phyloP scores from a whole-genome alignment of 2,888 invertebrate genomes.

The Exephanes ischioxanthus region DNA sequence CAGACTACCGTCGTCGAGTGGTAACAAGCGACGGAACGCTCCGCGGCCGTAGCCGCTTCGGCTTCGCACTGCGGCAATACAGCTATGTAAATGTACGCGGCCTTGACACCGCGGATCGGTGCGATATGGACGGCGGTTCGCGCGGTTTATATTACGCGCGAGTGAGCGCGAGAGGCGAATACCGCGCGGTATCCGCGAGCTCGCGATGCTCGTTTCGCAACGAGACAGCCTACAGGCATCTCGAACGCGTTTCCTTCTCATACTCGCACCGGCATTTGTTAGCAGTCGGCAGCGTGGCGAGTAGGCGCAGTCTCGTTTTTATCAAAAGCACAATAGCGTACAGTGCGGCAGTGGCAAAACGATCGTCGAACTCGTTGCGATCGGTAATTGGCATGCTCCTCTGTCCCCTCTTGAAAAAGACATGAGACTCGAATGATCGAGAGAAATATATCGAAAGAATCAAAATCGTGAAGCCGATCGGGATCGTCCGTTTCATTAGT shows the following conservation, averaged over 20 bases:
- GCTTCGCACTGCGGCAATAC: slow-evolving; percentile 66
- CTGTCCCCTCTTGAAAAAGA: too few species aligned
- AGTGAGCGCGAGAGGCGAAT: slow-evolving; percentile 36
- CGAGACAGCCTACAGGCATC: slow-evolving; percentile 52
- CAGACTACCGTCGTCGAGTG: background rate
- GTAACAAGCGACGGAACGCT: slow-evolving; percentile 23
- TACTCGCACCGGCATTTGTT: background rate
- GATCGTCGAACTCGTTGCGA: background rate
- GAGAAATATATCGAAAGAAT: too few species aligned
- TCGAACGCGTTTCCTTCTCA: slow-evolving; percentile 18
- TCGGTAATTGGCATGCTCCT: too few species aligned
- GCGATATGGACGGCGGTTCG: slow-evolving; percentile 54
- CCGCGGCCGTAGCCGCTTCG: slow-evolving; percentile 38
- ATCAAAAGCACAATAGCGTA: background rate
- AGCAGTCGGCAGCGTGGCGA: background rate
- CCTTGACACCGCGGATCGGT: slow-evolving; percentile 77
- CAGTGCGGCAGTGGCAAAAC: background rate
- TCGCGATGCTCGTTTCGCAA: slow-evolving; percentile 69
- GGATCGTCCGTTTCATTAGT: too few species aligned
- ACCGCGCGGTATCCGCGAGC: slow-evolving; percentile 53
- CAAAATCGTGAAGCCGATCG: too few species aligned
- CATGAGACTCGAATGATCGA: too few species aligned
- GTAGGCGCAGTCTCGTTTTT: slow-evolving; percentile 5
- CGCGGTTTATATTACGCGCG: slow-evolving; percentile 68
- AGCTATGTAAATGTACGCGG: slow-evolving; percentile 78